Conservation (phyloP, 2,888 invertebrate species). For the Octonoba sinensis region DNA sequence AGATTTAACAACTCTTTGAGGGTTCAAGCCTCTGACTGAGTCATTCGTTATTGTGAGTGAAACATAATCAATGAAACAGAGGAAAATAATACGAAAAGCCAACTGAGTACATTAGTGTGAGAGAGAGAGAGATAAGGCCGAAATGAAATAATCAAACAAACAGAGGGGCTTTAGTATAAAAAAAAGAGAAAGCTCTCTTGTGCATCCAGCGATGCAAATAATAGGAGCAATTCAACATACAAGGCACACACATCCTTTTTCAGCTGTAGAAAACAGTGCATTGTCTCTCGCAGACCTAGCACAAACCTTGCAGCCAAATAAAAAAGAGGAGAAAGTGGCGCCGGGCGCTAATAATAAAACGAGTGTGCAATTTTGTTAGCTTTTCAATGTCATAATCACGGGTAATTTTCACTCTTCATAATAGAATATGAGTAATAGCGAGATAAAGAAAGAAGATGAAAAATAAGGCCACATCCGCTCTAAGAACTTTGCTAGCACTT, state of each 20-base stretch:
- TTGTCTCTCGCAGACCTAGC: slow-evolving; percentile 31
- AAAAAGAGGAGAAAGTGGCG: slow-evolving; percentile 29
- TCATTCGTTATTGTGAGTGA: slow-evolving; percentile 24
- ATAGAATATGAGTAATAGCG: slow-evolving; percentile 50
- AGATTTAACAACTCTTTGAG: slow-evolving; percentile 1
- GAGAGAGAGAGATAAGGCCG: slow-evolving; percentile 20
- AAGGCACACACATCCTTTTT: slow-evolving; percentile 39
- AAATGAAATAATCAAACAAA: slow-evolving; percentile 20
- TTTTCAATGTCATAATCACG: slow-evolving; percentile 60
- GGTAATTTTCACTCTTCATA: slow-evolving; percentile 63
- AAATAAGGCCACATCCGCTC: slow-evolving; percentile 42
- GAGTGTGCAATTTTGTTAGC: slow-evolving; percentile 52
- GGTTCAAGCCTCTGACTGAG: not conserved
- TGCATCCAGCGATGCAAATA: slow-evolving; percentile 42
- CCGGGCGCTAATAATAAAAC: slow-evolving; percentile 48
- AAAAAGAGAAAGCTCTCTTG: slow-evolving; percentile 19
- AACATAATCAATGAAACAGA: not conserved
- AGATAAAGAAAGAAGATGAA: slow-evolving; percentile 11
- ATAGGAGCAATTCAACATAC: slow-evolving; percentile 44
- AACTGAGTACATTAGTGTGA: not conserved
- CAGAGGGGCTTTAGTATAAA: slow-evolving; percentile 38
- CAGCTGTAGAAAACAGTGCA: slow-evolving; percentile 14
- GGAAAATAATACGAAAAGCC: not conserved
- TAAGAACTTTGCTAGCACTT: not conserved
- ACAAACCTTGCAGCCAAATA: slow-evolving; percentile 1